Conservation (phyloP, 1,140 invertebrate species). For the Phymorhynchus buccinoides region DNA sequence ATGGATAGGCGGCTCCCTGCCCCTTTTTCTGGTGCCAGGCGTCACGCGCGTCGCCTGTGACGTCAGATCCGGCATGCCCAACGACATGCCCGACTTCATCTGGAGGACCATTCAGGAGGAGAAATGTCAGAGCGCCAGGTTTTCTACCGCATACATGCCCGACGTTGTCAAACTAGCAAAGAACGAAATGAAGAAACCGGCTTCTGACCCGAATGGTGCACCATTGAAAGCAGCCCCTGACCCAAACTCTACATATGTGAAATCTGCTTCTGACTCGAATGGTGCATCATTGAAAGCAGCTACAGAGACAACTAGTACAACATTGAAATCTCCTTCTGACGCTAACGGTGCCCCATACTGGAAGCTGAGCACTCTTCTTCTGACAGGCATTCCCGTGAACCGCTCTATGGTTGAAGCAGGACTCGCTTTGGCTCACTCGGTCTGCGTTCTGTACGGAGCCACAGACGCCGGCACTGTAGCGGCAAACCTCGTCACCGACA, state of each 20-base stretch:
- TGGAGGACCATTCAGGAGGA: conserved; percentile 13
- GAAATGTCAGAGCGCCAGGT: background rate
- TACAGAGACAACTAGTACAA: no score
- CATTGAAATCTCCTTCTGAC: no score
- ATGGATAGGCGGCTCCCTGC: conserved; percentile 21
- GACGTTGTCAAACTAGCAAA: background rate
- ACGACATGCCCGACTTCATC: background rate
- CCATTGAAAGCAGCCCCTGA: no score
- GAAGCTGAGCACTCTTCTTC: background rate
- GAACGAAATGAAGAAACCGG: background rate
- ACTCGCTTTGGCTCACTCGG: background rate
- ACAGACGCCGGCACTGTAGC: background rate
- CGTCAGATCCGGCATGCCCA: background rate
- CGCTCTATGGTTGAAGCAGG: background rate
- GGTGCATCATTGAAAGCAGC: no score
- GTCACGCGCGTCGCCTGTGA: conserved; percentile 12
- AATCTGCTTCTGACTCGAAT: no score
- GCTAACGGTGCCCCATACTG: background rate
- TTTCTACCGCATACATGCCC: background rate
- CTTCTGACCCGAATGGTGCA: background rate
- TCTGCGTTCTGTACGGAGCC: background rate
- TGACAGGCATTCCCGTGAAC: background rate
- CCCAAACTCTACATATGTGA: no score
- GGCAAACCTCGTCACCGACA: background rate
- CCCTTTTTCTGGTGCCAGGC: background rate